Conservation (phyloP, 2,113 vertebrate species). For the Steatornis caripensis region DNA sequence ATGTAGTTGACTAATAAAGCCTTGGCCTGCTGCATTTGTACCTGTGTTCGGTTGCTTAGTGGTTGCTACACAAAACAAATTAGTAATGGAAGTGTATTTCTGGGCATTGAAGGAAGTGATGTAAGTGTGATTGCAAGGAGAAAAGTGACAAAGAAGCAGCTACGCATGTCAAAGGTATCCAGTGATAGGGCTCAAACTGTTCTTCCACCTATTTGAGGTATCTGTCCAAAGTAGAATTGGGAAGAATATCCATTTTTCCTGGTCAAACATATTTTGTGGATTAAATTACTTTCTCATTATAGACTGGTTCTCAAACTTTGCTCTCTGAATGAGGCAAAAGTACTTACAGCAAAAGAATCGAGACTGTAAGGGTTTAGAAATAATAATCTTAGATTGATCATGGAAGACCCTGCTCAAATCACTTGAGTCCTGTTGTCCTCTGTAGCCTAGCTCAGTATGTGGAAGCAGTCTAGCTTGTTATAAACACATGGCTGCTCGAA, state of each 20-base stretch:
- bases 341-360: not conserved
- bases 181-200: not conserved
- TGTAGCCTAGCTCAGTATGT: not conserved
- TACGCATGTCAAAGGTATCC: not conserved
- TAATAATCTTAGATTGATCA: not conserved
- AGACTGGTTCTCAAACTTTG: not conserved
- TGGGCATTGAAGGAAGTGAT: not conserved
- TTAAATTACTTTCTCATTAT: not conserved
- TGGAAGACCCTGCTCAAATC: not conserved
- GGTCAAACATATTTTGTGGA: not conserved
- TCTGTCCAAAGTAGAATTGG: not conserved
- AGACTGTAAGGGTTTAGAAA: not conserved
- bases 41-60: not conserved
- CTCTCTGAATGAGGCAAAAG: not conserved
- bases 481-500: not conserved
- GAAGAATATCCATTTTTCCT: not conserved
- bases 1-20: not conserved
- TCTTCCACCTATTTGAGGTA: not conserved
- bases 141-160: not conserved
- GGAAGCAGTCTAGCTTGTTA: not conserved
- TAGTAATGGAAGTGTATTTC: not conserved
- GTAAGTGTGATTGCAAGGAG: not conserved
- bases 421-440: not conserved
- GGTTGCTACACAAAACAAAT: not conserved
- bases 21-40: not conserved